Evolutionary conservation across 2,888 invertebrate genomes (phyloP), one percentile per base, ranked within the genome.

Genomic region (Gasteruption jaculator): DNA sequence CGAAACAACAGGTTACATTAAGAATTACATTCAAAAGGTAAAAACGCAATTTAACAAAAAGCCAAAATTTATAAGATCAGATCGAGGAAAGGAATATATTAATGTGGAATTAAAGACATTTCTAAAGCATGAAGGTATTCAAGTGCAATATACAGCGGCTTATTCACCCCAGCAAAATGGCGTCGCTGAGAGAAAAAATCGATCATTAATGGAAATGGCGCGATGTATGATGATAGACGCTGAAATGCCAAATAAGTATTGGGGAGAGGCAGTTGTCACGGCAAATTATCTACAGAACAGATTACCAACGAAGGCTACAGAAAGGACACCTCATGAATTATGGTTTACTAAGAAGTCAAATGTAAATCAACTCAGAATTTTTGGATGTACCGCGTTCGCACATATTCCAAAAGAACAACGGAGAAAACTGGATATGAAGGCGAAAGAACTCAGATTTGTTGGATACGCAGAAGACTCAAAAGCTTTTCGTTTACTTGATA

Each of bases 401-500:
- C 46, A 42, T 8, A 26, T 49, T 5, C 46, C 43, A 5, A 45
- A 47, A 10, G 46, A 52, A 25, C 25, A 44, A 15, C 21, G 48
- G 29, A 32, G 26, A 11, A 52, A 50, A 15, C 15, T 48, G 6
- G 50, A 50, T 8, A 31, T 35, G 15, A 52, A 52, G 32, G 45
- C 50, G 1, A n/a, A 21, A 16, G 8, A 36, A 21, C 19, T 39
- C n/a, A 45, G 14, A 1, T 49, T 50, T 12, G 34, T 56, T 10
- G 50, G 50, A 11, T 52, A 54, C 31, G 19, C 45, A 12, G 24
- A 29, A 1, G 33, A 50, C 11, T 47, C 50, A 6, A 56, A 54
- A 25, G 50, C 46, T 5, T 54, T 42, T 26, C 32, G 50, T 18
- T 43, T 53, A 12, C n/a, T 50, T 1, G 39, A 48, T 16, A 11